phyloP scores from a whole-genome alignment of 1,140 invertebrate species.

The Nylanderia fulva region DNA sequence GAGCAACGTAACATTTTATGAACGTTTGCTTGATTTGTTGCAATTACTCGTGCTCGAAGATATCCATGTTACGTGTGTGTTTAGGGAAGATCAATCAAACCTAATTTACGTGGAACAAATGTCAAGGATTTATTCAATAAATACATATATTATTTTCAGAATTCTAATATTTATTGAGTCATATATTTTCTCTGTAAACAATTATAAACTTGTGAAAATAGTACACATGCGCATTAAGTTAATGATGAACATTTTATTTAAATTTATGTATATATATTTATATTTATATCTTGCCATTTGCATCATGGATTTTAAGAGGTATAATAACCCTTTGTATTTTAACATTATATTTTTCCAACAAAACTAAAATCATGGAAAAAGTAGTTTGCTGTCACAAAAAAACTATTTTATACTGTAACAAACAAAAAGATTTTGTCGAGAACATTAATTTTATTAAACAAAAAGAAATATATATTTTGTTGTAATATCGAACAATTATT shows the following conservation, averaged over 20 bases:
- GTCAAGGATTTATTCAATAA: background rate
- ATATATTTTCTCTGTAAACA: background rate
- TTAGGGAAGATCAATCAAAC: background rate
- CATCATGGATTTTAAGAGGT: background rate
- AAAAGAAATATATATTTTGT: no score
- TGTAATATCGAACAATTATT: no score
- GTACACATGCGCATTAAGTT: background rate
- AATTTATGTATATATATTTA: background rate
- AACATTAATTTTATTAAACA: no score
- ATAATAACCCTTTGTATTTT: background rate
- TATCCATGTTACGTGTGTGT: no score
- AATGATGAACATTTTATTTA: conserved; percentile 21
- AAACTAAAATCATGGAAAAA: background rate
- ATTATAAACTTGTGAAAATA: background rate
- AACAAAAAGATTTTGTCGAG: no score
- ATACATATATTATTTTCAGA: background rate
- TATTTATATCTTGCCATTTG: background rate
- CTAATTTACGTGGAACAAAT: background rate
- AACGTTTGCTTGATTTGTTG: conserved; percentile 11
- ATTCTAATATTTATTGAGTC: background rate
- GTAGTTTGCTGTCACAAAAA: no score
- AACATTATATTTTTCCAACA: background rate
- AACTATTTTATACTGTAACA: no score
- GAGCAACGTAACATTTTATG: background rate
- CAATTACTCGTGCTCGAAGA: conserved; percentile 5